Base-by-base conservation (phyloP, 2,888 invertebrate genomes). In the Tridacna gigas region DNA sequence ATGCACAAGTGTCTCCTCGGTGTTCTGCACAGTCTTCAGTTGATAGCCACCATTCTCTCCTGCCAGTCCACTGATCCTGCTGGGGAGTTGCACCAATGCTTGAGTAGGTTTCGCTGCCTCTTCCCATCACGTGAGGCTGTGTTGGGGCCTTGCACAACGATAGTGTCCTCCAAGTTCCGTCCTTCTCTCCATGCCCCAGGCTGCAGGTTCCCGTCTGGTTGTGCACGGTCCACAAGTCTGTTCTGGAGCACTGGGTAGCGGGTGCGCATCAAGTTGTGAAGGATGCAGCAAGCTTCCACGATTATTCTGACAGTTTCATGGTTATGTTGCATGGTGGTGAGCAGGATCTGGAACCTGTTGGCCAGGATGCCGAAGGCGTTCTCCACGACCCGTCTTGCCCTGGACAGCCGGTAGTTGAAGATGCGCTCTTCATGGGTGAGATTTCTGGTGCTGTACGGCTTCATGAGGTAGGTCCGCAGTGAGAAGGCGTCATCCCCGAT, bases 211-310 rank as follows among this genome's bases (percentile, higher is more conserved):
- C 73, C 67, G 61, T 89, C 56, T 65, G 74, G 61, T 26, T 56
- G 60, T 60, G 45, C 79, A 18, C 65, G 25, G 73, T 80, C 77
- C 66, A 79, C 56, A 56, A 69, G 80, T 45, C 26, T 51, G 61
- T 88, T 82, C 86, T 48, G n/a, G n/a, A n/a, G n/a, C n/a, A n/a
- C n/a, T n/a, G n/a, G n/a, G n/a, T n/a, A n/a, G n/a, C n/a, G n/a
- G 26, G 48, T 76, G n/a, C 85, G 28, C 85, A 89, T 85, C 76
- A 88, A 77, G 75, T 85, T 86, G 82, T 89, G 88, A n/a, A 88
- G 86, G 60, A 63, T 12, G 77, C 76, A 20, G n/a, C 61, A 20
- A 13, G 61, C n/a, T 60, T 83, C 47, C 22, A 80, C 80, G 66
- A 83, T 77, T 47, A 45, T 26, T 65, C 71, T 79, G 20, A 82